Base-by-base conservation (phyloP, 2,113 vertebrate species). In the Dicaeum eximium region DNA sequence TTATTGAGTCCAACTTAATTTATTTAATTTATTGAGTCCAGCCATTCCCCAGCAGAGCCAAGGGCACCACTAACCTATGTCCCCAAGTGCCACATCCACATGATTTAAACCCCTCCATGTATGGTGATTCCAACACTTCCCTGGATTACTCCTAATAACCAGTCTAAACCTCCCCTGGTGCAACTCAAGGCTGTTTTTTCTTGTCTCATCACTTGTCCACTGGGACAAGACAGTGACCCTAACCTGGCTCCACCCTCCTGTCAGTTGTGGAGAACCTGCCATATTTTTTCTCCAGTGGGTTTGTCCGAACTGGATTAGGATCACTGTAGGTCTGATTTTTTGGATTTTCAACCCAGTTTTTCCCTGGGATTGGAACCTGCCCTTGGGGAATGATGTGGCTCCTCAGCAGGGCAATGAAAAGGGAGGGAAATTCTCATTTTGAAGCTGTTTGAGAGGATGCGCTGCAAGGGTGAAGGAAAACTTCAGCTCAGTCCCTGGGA, bases 401-500 rank as follows among this genome's bases (percentile, higher is more conserved):
- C 13, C 50, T 90, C 79, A 65, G 15, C 0, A 3, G 25, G n/a
- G 70, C 45, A 50, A 21, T 24, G 22, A 25, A 64, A 92, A 94
- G 15, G 21, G 47, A 78, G 44, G 19, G 28, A 61, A 77, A 58
- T 45, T 91, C 81, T 50, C 1, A 1, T 37, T 80, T 71, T 48
- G 81, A 92, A 80, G 57, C 13, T 72, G 12, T 54, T 77, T 54
- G 67, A 80, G 50, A 70, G 30, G 79, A 80, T 69, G 24, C 19
- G 16, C 37, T 92, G n/a, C 51, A 35, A 92, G 11, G 45, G 13
- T 0, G 2, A 91, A 94, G 77, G 77, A 93, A 92, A 65, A 50
- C 71, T 79, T 81, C 78, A 56, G 20, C 67, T 73, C 38, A 20
- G 60, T 83, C 67, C 86, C 85, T 97, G 95, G 90, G 85, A 95